Base-by-base conservation (phyloP, 2,113 vertebrate species). In the Phalacrocorax carbo region DNA sequence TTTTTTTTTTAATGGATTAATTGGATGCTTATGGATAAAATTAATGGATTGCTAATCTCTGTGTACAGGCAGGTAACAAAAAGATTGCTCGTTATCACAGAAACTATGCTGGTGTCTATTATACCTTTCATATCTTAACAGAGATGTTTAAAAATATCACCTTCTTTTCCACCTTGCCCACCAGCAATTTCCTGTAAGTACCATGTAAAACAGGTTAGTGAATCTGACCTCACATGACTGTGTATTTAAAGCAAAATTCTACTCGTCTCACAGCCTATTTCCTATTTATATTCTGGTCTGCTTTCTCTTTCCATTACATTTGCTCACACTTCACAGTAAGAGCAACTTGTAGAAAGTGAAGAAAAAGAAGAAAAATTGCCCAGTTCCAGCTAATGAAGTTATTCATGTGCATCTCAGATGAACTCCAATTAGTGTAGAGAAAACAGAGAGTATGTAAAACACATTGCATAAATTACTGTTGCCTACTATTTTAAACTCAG, bases 261-360 rank as follows among this genome's bases (percentile, higher is more conserved):
- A 62, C 73, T 77, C 9, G 0, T 68, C 34, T 91, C 61, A 61
- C 19, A 82, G 65, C 5, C 26, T 58, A 71, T 40, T 93, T 62
- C 29, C 38, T 68, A 46, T 87, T 89, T 84, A 65, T 77, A 97
- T 86, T 96, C 78, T 55, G 34, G 8, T 90, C 69, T 64, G 34
- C 34, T 86, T 88, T 91, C 36, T 44, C 46, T 93, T 95, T 85
- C 62, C 25, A 68, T 73, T 90, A 65, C 32, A 76, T 96, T 93
- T 94, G 29, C 65, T 96, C 40, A 48, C 18, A 34, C 55, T 96
- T 95, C 48, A 69, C 23, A 89, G 80, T 76, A 88, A 93, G 42
- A 55, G 30, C 54, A 82, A 91, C 36, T 86, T 82, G 55, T 21
- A 75, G 86, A 91, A 38, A 80, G 40, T 0, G 4, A 87, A 77